These are phyloP conservation scores for Dryobotodes eremita DNA, from an alignment of 2,888 invertebrate genomes.

Conservation along the genomic window DNA sequence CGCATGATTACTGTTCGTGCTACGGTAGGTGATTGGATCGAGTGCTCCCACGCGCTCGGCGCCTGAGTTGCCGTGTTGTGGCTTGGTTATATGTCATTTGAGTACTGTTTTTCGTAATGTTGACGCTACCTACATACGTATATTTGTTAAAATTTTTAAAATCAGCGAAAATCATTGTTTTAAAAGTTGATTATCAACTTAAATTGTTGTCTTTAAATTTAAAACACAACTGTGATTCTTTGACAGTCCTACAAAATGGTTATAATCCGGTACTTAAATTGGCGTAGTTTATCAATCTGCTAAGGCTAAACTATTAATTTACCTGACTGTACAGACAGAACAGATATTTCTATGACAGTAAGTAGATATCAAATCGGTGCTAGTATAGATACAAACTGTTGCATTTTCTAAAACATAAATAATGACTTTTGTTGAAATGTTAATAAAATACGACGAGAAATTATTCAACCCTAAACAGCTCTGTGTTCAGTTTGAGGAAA, in stretches of 20 bases:
- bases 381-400: not conserved
- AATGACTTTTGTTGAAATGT: not conserved
- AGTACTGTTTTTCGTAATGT: not conserved
- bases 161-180: not conserved
- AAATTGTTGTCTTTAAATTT: not conserved
- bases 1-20: conserved; percentile 43
- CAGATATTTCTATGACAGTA: too few relatives aligned
- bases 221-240: not conserved
- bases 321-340: too few relatives aligned
- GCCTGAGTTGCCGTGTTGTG: conserved; percentile 46
- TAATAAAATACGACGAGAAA: conserved; percentile 13
- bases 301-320: too few relatives aligned
- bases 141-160: not conserved
- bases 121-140: not conserved
- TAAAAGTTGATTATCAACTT: not conserved
- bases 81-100: not conserved
- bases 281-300: too few relatives aligned
- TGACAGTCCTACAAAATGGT: not conserved
- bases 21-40: conserved; percentile 40
- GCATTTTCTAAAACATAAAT: not conserved
- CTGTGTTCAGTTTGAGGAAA: conserved; percentile 11
- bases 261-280: too few relatives aligned
- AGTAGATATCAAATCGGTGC: not conserved
- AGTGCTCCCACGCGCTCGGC: conserved; percentile 63
- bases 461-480: conserved; percentile 16